Base-by-base conservation (phyloP, 2,888 invertebrate species). In the Thera britannica region DNA sequence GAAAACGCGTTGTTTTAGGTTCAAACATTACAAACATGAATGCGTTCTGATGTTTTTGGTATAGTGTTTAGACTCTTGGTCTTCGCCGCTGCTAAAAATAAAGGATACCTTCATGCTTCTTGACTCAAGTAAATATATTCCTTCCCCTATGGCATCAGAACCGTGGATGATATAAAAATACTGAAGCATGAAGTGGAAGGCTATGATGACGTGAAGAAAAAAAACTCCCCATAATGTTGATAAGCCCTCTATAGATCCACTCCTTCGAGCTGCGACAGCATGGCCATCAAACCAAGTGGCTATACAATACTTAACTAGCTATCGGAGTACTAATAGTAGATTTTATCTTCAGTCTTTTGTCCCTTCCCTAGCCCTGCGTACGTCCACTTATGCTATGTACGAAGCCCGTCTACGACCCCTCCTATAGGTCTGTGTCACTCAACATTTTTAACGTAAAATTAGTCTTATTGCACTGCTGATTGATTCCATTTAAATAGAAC, bases 291-390 rank as follows among this genome's bases (percentile, higher is more conserved):
- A 67, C 64, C 65, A 70, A 69, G 69, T 65, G 65, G 69, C 62
- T 55, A 58, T 58, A 64, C 52, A 65, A 62, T 62, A 62, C 68
- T 55, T 58, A 64, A 54, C 49, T 49, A 58, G 48, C 51, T 65
- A 66, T 36, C 72, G 69, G 68, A 67, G 55, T 70, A 75, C 46
- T 52, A 65, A 63, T 67, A 57, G 65, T 60, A 34, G 67, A 62
- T 65, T 55, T 60, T 60, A 54, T 64, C 60, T 55, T 60, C 46
- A 54, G 52, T 54, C 68, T 65, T 71, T 72, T 72, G 72, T 72
- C 70, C 58, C 62, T 54, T 51, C 35, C 52, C 35, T 46, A 52
- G 54, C 57, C 60, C 59, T 64, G 60, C 66, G 57, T 58, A 67
- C 66, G 66, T 60, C 69, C 69, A 63, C 70, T 67, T 63, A 11